Conservation (phyloP, 2,113 vertebrate species). For the Sphyrna mokarran region DNA sequence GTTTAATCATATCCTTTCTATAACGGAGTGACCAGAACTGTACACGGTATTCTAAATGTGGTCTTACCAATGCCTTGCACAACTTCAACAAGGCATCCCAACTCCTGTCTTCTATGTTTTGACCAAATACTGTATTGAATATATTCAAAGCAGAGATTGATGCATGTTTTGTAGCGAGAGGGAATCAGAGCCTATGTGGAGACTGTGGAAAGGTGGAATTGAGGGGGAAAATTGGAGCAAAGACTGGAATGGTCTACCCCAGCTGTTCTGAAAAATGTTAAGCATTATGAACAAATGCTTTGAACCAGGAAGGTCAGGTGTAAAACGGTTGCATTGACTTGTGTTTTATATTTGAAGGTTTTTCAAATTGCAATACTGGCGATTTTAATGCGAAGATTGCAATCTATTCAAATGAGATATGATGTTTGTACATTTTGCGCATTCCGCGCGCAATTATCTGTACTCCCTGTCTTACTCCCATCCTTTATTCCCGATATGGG, state of each 20-base stretch:
- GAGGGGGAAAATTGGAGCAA: not conserved
- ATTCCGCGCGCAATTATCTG: not conserved
- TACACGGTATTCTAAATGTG: no score
- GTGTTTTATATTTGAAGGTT: not conserved
- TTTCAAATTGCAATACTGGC: not conserved
- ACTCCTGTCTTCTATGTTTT: no score
- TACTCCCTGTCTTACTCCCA: not conserved
- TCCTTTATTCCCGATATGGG: not conserved
- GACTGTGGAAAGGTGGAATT: no score
- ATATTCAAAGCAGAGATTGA: no score
- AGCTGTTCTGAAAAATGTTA: not conserved
- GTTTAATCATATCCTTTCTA: no score
- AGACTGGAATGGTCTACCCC: not conserved
- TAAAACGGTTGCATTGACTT: not conserved
- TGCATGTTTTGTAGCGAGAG: no score
- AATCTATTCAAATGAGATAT: not conserved
- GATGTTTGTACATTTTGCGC: not conserved
- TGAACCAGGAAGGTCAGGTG: not conserved
- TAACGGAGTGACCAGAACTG: no score
- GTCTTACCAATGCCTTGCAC: no score
- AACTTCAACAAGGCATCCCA: no score
- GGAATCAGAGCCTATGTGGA: no score
- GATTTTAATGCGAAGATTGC: not conserved
- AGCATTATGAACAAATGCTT: not conserved
- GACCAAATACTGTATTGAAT: no score